Evolutionary conservation across 2,113 vertebrate genomes (phyloP), one percentile per base, ranked within the genome.

Genomic region (Rafetus swinhoei): DNA sequence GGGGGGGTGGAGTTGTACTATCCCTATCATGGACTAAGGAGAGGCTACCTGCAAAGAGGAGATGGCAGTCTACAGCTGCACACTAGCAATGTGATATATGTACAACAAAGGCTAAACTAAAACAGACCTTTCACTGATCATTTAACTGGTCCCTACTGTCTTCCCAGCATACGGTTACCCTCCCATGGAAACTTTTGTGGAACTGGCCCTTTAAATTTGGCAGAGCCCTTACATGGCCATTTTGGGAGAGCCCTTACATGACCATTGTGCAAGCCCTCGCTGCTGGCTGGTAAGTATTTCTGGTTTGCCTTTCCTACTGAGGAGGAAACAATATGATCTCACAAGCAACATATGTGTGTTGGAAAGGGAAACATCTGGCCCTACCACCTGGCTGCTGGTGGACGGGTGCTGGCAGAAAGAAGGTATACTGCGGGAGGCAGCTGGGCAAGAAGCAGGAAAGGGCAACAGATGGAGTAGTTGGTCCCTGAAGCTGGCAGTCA

Each of bases 281-380:
- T 12, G n/a, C 81, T 79, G 29, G 2, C n/a, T 0, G 0, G 13
- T n/a, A 39, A 55, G 3, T 60, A 84, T 3, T n/a, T 56, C 6
- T 45, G 4, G n/a, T 39, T 10, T 85, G 53, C 39, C 77, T 89
- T 85, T 93, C 74, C 56, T 87, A 0, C 11, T 81, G 86, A 18
- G 25, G 29, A 19, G 22, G 60, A 95, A 83, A 60, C 27, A 53
- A 16, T 2, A 6, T 2, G 0, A 86, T 76, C 92, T 94, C 55
- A 50, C 22, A 88, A 93, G 54, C 35, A 82, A 35, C 5, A 16
- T 32, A 7, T 65, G 7, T 4, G 7, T 65, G 13, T 32, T 27
- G 62, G 29, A 65, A 65, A 32, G 32, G 15, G 32, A n/a, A 69
- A 32, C 62, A 69, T n/a, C 29, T 18, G 7, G 14, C 62, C 14